A percentile compares a stretch with the other conserved stretches of the same genome.
These are phyloP conservation scores for Tyria jacobaeae DNA, from an alignment of 2,888 invertebrate species.

Conservation along the genomic window DNA sequence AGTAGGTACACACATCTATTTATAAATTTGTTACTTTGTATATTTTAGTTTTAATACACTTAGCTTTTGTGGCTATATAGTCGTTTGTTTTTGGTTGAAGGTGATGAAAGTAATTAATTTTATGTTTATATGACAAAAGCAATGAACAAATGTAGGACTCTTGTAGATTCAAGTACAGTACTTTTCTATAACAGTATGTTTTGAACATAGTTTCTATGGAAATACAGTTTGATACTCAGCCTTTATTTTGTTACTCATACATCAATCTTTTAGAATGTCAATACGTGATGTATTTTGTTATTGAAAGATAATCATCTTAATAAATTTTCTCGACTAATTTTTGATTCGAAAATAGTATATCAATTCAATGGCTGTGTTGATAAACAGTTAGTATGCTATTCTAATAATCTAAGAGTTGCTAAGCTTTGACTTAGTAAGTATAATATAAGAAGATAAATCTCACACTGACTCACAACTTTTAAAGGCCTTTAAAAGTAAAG, in stretches of 20 bases:
- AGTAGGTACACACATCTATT: background rate
- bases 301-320: constrained; percentile 5
- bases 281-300: constrained; percentile 16
- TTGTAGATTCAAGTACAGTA: background rate
- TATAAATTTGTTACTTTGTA: background rate
- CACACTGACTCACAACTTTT: no score
- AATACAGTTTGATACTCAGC: constrained; percentile 3
- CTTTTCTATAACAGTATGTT: background rate
- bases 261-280: constrained; percentile 20
- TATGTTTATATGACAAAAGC: constrained; percentile 8
- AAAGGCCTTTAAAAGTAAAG: no score
- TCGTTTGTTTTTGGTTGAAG: constrained; percentile 14
- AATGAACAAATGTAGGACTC: constrained; percentile 9
- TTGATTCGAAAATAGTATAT: background rate
- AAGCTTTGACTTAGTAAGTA: no score
- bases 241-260: background rate
- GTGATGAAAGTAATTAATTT: constrained; percentile 17
- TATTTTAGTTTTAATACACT: constrained; percentile 19
- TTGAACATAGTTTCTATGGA: constrained; percentile 18
- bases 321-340: background rate
- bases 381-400: background rate
- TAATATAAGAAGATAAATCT: no score
- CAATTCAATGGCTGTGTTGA: background rate
- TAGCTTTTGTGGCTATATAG: constrained; percentile 16
- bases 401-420: no score